Evolutionary conservation across 2,797 vertebrate genomes (phyloP), one percentile per base, ranked within the genome.

Genomic region (Ptychobarbus kaznakovi): DNA sequence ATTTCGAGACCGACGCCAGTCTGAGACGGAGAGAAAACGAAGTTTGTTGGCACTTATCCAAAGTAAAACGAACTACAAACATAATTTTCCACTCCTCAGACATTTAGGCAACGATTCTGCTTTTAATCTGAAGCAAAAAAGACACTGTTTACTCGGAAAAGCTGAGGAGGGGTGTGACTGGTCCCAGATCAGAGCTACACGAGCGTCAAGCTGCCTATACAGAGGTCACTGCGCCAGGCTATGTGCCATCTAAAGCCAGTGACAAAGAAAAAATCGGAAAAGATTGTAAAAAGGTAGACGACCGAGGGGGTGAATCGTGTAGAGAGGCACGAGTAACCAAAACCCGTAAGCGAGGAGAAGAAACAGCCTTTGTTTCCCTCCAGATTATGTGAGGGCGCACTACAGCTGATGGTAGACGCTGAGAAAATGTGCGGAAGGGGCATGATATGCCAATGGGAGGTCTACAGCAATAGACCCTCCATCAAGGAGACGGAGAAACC

Each of bases 241-340:
- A 97, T 97, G 96, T 93, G 90, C 94, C 92, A 93, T 91, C 93
- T 90, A 94, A 94, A 94, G 93, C 95, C 95, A 90, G 94, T 95
- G 93, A 95, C 95, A 90, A 97, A 96, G 95, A 97, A 97, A 93
- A 97, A 97, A 95, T 89, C 93, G 6, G 87, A 92, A 78, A 95
- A 93, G 90, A 93, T 95, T 89, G 96, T 97, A 86, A 96, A 97
- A 91, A 97, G 96, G 96, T 97, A 96, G 96, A 96, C 90, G 87
- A 94, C 88, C 81, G 32, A 42, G 28, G 82, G 82, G 53, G 53
- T 89, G 87, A 53, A 87, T 72, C 87, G 89, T 90, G 92, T 92
- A 90, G 92, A 93, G 86, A 86, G 63, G 53, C 87, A 82, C 86
- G 74, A 89, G 72, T 85, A 84, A 66, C 38, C 80, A 79, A 83